Conservation (phyloP, 1,140 invertebrate genomes). For the Neomicropteryx cornuta region DNA sequence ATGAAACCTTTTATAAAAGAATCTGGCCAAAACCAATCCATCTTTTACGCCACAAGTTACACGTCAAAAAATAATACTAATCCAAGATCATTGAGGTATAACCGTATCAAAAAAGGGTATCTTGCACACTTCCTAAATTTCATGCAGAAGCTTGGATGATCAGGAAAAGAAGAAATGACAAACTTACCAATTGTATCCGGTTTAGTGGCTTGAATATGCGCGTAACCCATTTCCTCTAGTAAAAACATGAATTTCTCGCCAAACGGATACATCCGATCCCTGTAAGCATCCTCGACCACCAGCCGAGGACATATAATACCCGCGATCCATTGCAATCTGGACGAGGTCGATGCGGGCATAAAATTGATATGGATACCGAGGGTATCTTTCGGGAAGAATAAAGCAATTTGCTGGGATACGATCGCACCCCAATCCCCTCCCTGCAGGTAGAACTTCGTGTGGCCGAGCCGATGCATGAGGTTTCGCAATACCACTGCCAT, state of each 20-base stretch:
- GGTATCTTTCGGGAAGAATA: slow-evolving; percentile 54
- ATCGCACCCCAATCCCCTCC: slow-evolving; percentile 76
- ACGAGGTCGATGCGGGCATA: too few species aligned
- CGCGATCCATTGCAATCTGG: too few species aligned
- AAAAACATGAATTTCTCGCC: slow-evolving; percentile 33
- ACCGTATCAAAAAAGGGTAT: too few species aligned
- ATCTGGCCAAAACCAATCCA: too few species aligned
- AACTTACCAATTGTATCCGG: slow-evolving; percentile 77
- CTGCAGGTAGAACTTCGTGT: slow-evolving; percentile 67
- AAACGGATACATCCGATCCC: slow-evolving; percentile 46
- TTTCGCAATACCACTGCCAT: slow-evolving; percentile 66
- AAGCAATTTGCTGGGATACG: slow-evolving; percentile 45
- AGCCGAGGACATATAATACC: slow-evolving; percentile 12
- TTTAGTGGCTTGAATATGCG: slow-evolving; percentile 82
- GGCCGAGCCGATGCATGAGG: slow-evolving; percentile 71
- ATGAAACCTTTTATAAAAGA: too few species aligned
- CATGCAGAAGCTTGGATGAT: too few species aligned
- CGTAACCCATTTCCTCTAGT: slow-evolving; percentile 65
- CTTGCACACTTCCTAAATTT: too few species aligned
- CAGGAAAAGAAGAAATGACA: too few species aligned
- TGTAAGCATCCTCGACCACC: slow-evolving; percentile 36
- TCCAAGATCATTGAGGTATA: too few species aligned
- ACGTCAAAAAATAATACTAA: too few species aligned
- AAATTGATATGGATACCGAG: too few species aligned
- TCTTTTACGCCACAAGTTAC: too few species aligned